These are phyloP conservation scores for Pristiophorus japonicus DNA, from an alignment of 2,113 vertebrate genomes.

Conservation along the genomic window DNA sequence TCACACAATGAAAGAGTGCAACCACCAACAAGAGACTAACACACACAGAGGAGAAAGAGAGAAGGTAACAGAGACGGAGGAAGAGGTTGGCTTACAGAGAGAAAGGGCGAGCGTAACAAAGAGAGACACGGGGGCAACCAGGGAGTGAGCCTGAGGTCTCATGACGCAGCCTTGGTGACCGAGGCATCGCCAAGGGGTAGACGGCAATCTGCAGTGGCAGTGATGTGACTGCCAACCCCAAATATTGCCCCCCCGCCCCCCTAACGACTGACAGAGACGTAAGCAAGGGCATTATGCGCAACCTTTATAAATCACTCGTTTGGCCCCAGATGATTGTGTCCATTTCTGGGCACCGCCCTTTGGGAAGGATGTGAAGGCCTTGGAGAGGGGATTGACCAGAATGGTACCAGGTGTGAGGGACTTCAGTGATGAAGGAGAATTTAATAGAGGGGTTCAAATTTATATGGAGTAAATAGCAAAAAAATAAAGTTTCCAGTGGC, in stretches of 20 bases:
- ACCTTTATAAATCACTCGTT: background rate
- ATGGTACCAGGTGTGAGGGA: background rate
- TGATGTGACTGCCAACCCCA: too few relatives aligned
- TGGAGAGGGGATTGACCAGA: background rate
- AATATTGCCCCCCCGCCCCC: background rate
- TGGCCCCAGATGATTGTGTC: background rate
- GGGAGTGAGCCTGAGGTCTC: background rate
- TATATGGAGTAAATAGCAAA: too few relatives aligned
- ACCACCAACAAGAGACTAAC: too few relatives aligned
- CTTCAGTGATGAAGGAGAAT: background rate
- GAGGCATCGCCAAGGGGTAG: background rate
- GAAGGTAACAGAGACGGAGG: background rate
- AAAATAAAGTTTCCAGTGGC: too few relatives aligned
- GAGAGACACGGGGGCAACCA: background rate
- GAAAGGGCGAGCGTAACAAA: background rate
- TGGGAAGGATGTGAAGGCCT: background rate
- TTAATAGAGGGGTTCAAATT: background rate
- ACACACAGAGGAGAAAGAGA: background rate
- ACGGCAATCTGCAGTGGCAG: background rate
- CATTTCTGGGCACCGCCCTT: background rate
- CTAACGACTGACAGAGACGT: too few relatives aligned
- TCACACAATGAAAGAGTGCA: too few relatives aligned
- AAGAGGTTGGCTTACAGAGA: background rate
- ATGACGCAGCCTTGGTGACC: background rate
- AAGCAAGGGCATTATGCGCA: background rate